A percentile compares a stretch with the other conserved stretches of the same genome.
These are phyloP conservation scores for Sebastes fasciatus DNA, from an alignment of 2,113 vertebrate species.

Conservation along the genomic window DNA sequence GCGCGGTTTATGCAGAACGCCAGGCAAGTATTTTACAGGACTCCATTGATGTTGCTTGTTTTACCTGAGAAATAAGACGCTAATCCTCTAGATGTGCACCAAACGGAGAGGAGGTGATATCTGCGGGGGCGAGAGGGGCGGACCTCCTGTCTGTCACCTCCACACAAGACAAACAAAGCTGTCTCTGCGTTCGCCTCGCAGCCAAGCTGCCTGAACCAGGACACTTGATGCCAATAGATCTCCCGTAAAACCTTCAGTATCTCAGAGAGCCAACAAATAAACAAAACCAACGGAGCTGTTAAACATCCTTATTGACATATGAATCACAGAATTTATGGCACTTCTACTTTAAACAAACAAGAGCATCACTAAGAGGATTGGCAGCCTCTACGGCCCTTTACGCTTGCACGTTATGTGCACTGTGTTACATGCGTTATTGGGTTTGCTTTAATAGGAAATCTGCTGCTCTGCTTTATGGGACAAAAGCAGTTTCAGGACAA, in stretches of 20 bases:
- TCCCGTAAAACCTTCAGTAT: constrained; percentile 25
- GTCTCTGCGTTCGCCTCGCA: constrained; percentile 28
- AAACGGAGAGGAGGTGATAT: constrained; percentile 63
- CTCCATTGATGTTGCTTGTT: constrained; percentile 70
- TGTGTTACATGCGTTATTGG: constrained; percentile 8
- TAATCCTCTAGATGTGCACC: constrained; percentile 71
- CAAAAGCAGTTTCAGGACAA: not conserved
- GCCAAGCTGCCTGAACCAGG: constrained; percentile 12
- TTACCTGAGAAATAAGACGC: constrained; percentile 61
- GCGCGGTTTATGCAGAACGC: constrained; percentile 53
- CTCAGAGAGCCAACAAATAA: not conserved
- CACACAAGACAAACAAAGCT: constrained; percentile 62
- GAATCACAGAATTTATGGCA: constrained; percentile 24
- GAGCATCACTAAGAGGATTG: constrained; percentile 37
- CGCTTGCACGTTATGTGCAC: not conserved
- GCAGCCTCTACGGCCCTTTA: constrained; percentile 17
- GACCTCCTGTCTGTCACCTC: constrained; percentile 74
- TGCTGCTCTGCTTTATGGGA: not conserved
- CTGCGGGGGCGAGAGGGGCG: constrained; percentile 63
- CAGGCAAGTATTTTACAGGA: constrained; percentile 41
- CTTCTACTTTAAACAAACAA: constrained; percentile 22
- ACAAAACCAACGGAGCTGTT: constrained; percentile 6
- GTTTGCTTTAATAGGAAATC: constrained; percentile 1
- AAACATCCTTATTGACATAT: constrained; percentile 45
- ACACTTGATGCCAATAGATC: constrained; percentile 20